Conservation (phyloP, 1,140 invertebrate genomes). For the Venturia canescens region DNA sequence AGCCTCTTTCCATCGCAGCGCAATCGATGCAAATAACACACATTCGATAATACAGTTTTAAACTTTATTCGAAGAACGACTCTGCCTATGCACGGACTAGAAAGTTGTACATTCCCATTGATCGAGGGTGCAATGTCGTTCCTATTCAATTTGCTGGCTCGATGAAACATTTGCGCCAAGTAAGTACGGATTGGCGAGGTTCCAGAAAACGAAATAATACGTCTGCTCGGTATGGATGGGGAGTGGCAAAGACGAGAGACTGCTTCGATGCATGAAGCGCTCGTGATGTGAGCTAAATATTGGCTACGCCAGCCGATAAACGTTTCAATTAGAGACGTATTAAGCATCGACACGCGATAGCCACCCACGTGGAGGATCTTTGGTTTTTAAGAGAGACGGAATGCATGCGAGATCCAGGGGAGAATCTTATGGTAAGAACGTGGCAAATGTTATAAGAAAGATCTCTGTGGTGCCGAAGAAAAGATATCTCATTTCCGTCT, state of each 20-base stretch:
- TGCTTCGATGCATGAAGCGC: slow-evolving; percentile 7
- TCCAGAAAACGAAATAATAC: slow-evolving; percentile 25
- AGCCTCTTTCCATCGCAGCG: not conserved
- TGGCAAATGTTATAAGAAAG: not conserved
- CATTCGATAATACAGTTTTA: not conserved
- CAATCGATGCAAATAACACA: not conserved
- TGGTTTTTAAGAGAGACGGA: slow-evolving; percentile 51
- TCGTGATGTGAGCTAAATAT: slow-evolving; percentile 32
- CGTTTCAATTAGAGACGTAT: slow-evolving; percentile 72
- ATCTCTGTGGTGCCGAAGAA: not conserved
- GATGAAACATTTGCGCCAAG: not conserved
- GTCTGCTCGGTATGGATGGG: not conserved
- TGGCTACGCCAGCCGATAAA: slow-evolving; percentile 49
- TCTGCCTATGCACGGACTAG: not conserved
- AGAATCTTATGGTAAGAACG: slow-evolving; percentile 11
- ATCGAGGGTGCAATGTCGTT: not conserved
- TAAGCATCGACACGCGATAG: slow-evolving; percentile 68
- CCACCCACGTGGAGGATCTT: slow-evolving; percentile 68
- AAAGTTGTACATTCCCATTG: not conserved
- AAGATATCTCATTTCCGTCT: not conserved
- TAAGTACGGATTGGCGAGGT: not conserved
- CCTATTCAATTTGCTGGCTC: not conserved
- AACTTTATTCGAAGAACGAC: not conserved
- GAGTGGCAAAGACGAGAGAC: not conserved
- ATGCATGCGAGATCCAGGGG: not conserved